Evolutionary conservation across 2,797 vertebrate species (phyloP), one percentile per base, ranked within the genome.

Genomic region (Cichlasoma orientale): DNA sequence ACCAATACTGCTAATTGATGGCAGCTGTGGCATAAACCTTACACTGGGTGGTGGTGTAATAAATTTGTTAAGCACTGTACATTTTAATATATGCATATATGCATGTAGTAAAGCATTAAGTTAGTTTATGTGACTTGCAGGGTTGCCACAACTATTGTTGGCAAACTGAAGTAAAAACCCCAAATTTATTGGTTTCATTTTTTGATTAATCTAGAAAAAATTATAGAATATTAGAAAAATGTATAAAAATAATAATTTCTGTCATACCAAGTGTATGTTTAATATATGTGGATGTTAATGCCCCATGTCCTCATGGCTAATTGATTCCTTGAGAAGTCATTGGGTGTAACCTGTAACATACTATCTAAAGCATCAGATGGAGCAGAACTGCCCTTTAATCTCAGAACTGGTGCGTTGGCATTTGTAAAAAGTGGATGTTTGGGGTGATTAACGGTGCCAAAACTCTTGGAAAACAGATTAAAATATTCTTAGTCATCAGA

Each of bases 331-430:
- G 16, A 47, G 44, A 41, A 44, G 21, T 63, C 59, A 18, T 7
- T 63, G 8, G 36, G 36, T 44, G 59, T 25, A 25, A 12, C 58
- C n/a, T 41, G 12, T 61, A 61, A 61, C 13, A 41, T n/a, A 0
- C 58, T 38, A n/a, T 14, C 33, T 63, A 44, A 66, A 50, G 61
- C 61, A 29, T 68, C 9, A 0, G 23, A 50, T 47, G 19, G 41
- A 68, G 61, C 14, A 47, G 41, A 50, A 23, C 16, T 50, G 10
- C 25, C 25, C 6, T 12, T 68, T 68, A 19, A 16, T 50, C 25
- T 29, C 23, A 50, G 0, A 68, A 29, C 25, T 68, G 2, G 41
- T 10, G 16, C 0, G 2, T 6, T 50, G 10, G 61, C 5, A 1
- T 68, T 8, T 25, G 4, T 13, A 47, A 47, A 29, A 23, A 50